Evolutionary conservation across 2,797 vertebrate genomes (phyloP).

Genomic region (Sciurus vulgaris): DNA sequence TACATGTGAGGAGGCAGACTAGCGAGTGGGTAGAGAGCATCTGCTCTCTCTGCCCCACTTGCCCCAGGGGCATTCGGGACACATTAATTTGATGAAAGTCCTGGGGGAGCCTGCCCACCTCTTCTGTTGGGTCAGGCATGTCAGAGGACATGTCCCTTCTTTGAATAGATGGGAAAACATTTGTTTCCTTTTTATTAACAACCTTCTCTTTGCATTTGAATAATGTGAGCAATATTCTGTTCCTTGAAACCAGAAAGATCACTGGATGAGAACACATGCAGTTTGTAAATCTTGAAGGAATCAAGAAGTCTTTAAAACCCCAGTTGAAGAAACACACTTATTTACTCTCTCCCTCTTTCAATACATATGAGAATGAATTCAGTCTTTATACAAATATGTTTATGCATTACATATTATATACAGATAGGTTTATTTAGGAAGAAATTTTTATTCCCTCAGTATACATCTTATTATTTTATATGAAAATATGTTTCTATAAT

Average conservation of each 20-base stretch:
- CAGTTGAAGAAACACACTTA: neutral
- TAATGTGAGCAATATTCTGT: neutral
- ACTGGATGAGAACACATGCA: neutral
- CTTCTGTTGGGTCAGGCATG: no score
- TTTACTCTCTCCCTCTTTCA: neutral
- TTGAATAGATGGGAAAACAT: neutral
- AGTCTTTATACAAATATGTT: neutral
- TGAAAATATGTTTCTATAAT: neutral
- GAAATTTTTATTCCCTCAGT: neutral
- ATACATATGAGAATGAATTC: neutral
- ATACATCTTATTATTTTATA: neutral
- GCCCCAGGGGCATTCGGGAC: no score
- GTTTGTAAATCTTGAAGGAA: neutral
- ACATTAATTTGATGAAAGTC: neutral
- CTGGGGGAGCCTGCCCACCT: neutral
- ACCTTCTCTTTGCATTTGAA: neutral
- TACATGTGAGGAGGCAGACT: neutral
- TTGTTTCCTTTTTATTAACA: conserved; percentile 1
- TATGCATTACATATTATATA: neutral
- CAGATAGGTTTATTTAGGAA: conserved; percentile 2
- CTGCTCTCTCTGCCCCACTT: neutral
- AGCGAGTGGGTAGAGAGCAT: accelerated
- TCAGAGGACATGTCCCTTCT: neutral
- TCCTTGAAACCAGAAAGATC: neutral
- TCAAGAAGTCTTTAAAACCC: neutral